Conservation (phyloP, 2,797 vertebrate species). For the Cynopterus sphinx region DNA sequence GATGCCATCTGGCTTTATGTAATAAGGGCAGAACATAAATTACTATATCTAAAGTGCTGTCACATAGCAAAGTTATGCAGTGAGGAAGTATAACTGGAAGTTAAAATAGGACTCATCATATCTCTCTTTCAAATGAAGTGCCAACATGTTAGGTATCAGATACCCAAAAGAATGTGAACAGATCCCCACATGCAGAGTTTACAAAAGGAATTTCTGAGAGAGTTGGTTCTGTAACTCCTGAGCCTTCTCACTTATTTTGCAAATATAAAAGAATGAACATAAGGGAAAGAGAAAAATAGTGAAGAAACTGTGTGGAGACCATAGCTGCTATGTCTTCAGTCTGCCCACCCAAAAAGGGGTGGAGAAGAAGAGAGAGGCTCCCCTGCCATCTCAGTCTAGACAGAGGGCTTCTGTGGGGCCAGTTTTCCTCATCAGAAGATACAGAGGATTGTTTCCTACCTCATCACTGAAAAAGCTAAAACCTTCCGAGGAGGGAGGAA, state of each 20-base stretch:
- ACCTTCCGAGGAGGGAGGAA: background rate
- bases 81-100: background rate
- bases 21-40: background rate
- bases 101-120: background rate
- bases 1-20: background rate
- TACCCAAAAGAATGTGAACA: background rate
- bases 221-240: too few species aligned
- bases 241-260: background rate
- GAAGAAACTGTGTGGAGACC: background rate
- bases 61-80: background rate
- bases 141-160: background rate
- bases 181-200: background rate
- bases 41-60: background rate
- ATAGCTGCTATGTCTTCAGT: background rate
- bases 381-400: background rate
- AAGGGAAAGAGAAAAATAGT: background rate
- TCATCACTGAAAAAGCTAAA: background rate
- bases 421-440: background rate
- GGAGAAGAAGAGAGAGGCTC: background rate
- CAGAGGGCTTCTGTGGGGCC: background rate
- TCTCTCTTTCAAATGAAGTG: background rate
- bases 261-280: background rate
- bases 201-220: background rate
- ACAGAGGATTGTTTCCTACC: background rate
- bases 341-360: background rate